phyloP scores from a whole-genome alignment of 2,888 invertebrate genomes.

The Heliconius cydno region DNA sequence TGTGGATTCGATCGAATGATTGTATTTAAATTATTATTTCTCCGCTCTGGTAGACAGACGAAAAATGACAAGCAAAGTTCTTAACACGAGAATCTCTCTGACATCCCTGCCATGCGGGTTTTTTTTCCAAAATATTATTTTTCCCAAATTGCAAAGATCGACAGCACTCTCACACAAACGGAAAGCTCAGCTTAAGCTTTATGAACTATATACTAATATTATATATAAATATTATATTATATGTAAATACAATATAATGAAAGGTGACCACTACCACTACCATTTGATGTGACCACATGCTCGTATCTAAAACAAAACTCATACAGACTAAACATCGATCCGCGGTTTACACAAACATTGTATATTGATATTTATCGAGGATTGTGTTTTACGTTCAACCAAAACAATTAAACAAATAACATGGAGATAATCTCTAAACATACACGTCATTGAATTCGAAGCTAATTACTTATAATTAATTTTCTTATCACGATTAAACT shows the following conservation, averaged over 20 bases:
- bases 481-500: too few species aligned
- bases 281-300: neutral
- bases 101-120: too few species aligned
- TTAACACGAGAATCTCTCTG: too few species aligned
- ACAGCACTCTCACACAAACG: too few species aligned
- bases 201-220: neutral
- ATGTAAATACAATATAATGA: neutral
- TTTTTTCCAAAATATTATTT: too few species aligned
- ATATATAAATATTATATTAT: neutral
- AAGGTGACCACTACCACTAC: neutral
- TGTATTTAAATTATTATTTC: too few species aligned
- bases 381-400: conserved; percentile 14
- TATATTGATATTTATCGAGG: conserved; percentile 5
- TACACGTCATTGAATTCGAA: conserved; percentile 5
- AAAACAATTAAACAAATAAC: conserved; percentile 11
- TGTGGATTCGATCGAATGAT: too few species aligned
- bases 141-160: too few species aligned
- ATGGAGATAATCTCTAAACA: conserved; percentile 8
- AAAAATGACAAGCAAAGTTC: too few species aligned
- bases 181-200: too few species aligned
- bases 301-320: neutral
- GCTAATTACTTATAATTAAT: neutral
- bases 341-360: neutral
- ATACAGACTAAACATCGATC: neutral
- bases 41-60: too few species aligned